phyloP scores from a whole-genome alignment of 2,113 vertebrate species.

The Alouatta palliata region DNA sequence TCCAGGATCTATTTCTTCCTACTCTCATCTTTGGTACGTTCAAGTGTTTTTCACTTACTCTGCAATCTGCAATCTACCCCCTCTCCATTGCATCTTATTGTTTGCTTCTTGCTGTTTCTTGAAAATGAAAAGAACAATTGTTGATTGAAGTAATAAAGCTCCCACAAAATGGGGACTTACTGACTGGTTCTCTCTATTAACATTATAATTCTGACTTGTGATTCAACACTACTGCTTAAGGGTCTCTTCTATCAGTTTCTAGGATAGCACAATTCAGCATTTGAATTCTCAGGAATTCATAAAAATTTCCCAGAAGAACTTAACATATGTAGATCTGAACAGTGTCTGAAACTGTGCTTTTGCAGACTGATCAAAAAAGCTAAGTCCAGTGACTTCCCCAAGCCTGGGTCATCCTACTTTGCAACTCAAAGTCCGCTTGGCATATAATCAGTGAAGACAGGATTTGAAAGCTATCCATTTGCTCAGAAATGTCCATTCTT shows the following conservation, averaged over 20 bases:
- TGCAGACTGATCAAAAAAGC: not conserved
- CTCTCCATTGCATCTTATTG: slow-evolving; percentile 41
- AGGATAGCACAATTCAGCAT: slow-evolving; percentile 3
- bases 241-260: not conserved
- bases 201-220: slow-evolving; percentile 31
- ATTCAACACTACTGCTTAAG: not conserved
- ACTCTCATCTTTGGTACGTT: not conserved
- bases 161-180: slow-evolving; percentile 29
- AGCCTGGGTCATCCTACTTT: not conserved
- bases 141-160: slow-evolving; percentile 49
- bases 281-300: slow-evolving; percentile 32
- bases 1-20: not conserved
- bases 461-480: not conserved
- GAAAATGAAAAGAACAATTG: slow-evolving; percentile 45
- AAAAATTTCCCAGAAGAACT: not conserved
- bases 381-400: not conserved
- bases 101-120: slow-evolving; percentile 15
- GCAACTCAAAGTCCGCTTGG: not conserved
- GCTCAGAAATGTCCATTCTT: not conserved
- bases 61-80: not conserved
- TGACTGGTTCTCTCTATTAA: slow-evolving; percentile 51
- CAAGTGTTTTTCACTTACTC: slow-evolving; percentile 40
- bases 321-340: not conserved
- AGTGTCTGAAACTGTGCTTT: not conserved
- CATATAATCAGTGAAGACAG: not conserved